These are phyloP conservation scores for Erythrolamprus reginae DNA, from an alignment of 2,113 vertebrate genomes.

Conservation along the genomic window DNA sequence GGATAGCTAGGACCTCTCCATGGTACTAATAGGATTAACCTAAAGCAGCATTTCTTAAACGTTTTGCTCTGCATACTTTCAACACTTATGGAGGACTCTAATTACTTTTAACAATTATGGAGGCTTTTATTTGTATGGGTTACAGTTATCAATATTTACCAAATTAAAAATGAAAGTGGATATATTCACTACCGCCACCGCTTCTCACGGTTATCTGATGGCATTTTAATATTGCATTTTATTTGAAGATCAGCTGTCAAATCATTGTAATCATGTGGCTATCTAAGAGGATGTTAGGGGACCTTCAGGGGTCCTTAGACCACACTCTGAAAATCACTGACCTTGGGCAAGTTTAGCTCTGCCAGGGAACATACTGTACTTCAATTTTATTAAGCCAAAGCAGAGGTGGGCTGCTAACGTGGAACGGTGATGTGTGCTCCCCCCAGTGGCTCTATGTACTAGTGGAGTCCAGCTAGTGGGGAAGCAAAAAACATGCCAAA, in stretches of 20 bases:
- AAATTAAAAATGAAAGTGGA: background rate
- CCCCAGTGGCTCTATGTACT: no score
- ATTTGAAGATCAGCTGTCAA: background rate
- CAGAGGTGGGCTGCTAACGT: no score
- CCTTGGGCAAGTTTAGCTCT: background rate
- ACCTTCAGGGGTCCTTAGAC: background rate
- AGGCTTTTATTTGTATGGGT: background rate
- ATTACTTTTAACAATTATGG: background rate
- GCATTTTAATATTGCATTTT: background rate
- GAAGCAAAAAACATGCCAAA: no score
- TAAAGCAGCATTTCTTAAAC: background rate
- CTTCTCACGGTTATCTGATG: background rate
- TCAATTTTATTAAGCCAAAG: background rate
- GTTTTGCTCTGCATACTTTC: background rate
- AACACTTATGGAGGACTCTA: background rate
- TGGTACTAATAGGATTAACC: background rate
- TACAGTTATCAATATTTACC: background rate
- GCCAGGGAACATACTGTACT: background rate
- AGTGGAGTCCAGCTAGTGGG: no score
- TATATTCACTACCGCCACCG: background rate
- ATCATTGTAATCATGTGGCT: background rate
- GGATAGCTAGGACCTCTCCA: background rate
- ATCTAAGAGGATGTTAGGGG: background rate
- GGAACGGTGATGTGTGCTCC: no score
- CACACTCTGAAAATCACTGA: background rate